Percentiles rank a stretch among this genome's conserved stretches.
phyloP scores from a whole-genome alignment of 1,140 invertebrate genomes.

The Argopecten irradians region DNA sequence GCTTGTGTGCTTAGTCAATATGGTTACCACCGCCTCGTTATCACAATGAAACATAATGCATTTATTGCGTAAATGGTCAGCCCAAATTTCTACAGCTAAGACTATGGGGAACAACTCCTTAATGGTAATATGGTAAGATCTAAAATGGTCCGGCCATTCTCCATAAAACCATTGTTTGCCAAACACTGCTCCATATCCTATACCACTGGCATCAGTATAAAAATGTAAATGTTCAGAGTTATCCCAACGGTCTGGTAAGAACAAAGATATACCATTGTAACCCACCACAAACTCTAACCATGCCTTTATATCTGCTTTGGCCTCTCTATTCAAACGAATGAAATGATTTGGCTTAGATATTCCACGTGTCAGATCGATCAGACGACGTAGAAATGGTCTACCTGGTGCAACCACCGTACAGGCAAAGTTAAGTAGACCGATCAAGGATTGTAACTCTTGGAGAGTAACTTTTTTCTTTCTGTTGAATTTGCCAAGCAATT shows the following conservation, averaged over 20 bases:
- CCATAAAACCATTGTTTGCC: neutral
- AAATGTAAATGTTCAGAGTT: neutral
- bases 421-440: conserved; percentile 38
- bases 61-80: neutral
- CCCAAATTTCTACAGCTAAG: conserved; percentile 28
- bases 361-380: conserved; percentile 37
- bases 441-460: conserved; percentile 40
- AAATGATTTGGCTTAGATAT: neutral
- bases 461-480: conserved; percentile 23
- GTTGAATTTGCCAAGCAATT: neutral
- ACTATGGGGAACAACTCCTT: conserved; percentile 37
- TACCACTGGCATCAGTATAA: conserved; percentile 29
- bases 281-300: conserved; percentile 27
- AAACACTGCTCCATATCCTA: conserved; percentile 31
- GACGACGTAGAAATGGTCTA: conserved; percentile 38
- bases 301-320: neutral
- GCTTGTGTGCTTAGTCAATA: conserved; percentile 25
- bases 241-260: conserved; percentile 39
- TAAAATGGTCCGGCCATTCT: neutral
- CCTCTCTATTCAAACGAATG: conserved; percentile 34
- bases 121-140: conserved; percentile 10
- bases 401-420: conserved; percentile 39
- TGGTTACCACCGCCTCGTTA: conserved; percentile 20
- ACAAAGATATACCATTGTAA: conserved; percentile 36
- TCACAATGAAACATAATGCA: conserved; percentile 29